phyloP scores from a whole-genome alignment of 2,888 invertebrate species.

The Eulithis testata region DNA sequence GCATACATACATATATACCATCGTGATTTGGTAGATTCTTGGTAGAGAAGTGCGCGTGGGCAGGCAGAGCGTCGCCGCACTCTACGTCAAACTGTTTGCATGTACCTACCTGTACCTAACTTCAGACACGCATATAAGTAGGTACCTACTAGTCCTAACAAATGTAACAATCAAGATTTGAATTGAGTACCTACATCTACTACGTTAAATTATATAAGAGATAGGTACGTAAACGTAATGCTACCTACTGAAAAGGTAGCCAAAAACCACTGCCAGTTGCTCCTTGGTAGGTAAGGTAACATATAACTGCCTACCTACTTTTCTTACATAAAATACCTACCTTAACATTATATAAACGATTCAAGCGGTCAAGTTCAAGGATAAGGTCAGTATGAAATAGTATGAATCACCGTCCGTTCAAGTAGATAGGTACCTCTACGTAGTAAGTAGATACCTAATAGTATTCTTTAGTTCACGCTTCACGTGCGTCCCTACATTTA shows the following conservation, averaged over 20 bases:
- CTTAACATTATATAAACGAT: conserved; percentile 16
- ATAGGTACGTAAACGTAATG: no score
- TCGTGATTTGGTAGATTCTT: conserved; percentile 34
- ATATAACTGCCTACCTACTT: no score
- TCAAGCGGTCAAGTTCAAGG: conserved; percentile 55
- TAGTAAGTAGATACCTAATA: no score
- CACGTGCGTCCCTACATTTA: neutral
- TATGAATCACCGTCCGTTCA: conserved; percentile 25
- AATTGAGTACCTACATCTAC: neutral
- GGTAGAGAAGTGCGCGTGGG: conserved; percentile 47
- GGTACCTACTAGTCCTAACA: conserved; percentile 30
- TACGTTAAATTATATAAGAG: no score
- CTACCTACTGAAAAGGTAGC: no score
- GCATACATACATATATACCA: no score
- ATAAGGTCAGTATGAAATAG: conserved; percentile 19
- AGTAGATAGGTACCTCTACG: no score
- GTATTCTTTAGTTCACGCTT: neutral
- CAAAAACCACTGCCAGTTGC: neutral
- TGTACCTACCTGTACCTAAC: conserved; percentile 47
- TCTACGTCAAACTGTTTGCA: conserved; percentile 40
- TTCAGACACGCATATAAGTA: conserved; percentile 49
- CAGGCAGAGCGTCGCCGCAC: conserved; percentile 46
- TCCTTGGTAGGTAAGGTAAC: neutral
- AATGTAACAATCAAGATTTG: conserved; percentile 5
- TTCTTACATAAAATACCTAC: neutral